These are phyloP conservation scores for Pocota personata DNA, from an alignment of 2,888 invertebrate genomes.

Conservation along the genomic window DNA sequence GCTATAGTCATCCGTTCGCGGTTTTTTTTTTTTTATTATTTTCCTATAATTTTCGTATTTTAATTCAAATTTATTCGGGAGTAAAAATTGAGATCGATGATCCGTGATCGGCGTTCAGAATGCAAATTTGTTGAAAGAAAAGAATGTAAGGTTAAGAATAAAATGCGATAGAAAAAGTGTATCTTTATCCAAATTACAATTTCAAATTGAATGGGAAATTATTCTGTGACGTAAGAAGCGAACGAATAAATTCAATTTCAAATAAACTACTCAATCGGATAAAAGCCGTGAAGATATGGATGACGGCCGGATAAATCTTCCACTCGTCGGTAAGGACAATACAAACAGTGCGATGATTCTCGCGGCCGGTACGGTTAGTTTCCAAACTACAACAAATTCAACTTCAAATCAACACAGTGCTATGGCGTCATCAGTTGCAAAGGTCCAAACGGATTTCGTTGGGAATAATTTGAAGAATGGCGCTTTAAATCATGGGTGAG, in stretches of 20 bases:
- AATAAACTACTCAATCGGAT: slow-evolving; percentile 5
- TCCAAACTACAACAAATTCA: slow-evolving; percentile 53
- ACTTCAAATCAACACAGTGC: slow-evolving; percentile 63
- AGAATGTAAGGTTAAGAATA: neutral
- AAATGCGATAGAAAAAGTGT: neutral
- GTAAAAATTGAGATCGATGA: slow-evolving; percentile 13
- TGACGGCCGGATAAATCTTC: slow-evolving; percentile 78
- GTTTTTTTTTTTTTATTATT: neutral
- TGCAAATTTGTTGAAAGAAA: slow-evolving; percentile 6
- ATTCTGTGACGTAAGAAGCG: neutral
- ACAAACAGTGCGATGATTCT: slow-evolving; percentile 77
- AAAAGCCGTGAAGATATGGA: slow-evolving; percentile 75
- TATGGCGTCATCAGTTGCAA: slow-evolving; percentile 58
- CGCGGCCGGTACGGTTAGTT: slow-evolving; percentile 74
- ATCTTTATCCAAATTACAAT: slow-evolving; percentile 6
- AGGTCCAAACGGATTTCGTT: slow-evolving; percentile 76
- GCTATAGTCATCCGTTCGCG: neutral
- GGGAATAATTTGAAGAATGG: slow-evolving; percentile 78
- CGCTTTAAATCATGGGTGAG: slow-evolving; percentile 77
- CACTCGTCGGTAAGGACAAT: slow-evolving; percentile 77
- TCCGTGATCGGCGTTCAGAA: slow-evolving; percentile 10
- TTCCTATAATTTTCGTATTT: neutral
- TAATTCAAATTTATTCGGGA: slow-evolving; percentile 31
- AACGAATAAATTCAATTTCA: neutral
- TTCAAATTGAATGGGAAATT: slow-evolving; percentile 15